Percentiles rank a stretch among this genome's conserved stretches.
These are phyloP conservation scores for Hyla sarda DNA, from an alignment of 2,113 vertebrate genomes.

Conservation along the genomic window DNA sequence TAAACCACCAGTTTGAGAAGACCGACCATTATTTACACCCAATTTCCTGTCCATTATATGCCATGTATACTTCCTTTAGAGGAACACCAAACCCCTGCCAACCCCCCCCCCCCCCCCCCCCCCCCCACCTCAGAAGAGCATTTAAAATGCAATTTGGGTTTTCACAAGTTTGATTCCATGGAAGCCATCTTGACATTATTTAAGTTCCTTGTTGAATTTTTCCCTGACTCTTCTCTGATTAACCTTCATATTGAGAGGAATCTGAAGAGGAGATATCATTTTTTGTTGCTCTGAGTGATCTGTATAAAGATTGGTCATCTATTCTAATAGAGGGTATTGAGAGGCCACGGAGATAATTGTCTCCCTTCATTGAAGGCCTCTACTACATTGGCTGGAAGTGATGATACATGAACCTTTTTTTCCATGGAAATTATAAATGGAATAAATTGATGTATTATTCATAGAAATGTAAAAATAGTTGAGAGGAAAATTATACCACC, in stretches of 20 bases:
- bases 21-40: no score
- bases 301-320: constrained; percentile 32
- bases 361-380: constrained; percentile 13
- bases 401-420: constrained; percentile 24
- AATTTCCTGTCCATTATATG: no score
- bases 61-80: no score
- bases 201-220: not conserved
- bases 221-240: constrained; percentile 12
- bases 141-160: no score
- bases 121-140: no score
- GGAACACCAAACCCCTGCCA: no score
- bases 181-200: not conserved
- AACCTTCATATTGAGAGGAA: constrained; percentile 33
- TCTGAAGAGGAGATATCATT: not conserved
- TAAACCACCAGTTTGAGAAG: no score
- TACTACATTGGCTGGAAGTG: not conserved
- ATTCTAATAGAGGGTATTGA: constrained; percentile 13
- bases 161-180: not conserved
- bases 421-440: constrained; percentile 47
- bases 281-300: not conserved
- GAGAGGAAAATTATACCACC: constrained; percentile 21
- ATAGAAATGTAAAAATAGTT: constrained; percentile 47
- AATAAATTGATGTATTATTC: constrained; percentile 52
- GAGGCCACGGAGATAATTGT: constrained; percentile 3
- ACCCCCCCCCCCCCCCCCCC: no score